A percentile compares a stretch with the other conserved stretches of the same genome.
These are phyloP conservation scores for Mycalesis mineus DNA, from an alignment of 2,888 invertebrate genomes.

Conservation along the genomic window DNA sequence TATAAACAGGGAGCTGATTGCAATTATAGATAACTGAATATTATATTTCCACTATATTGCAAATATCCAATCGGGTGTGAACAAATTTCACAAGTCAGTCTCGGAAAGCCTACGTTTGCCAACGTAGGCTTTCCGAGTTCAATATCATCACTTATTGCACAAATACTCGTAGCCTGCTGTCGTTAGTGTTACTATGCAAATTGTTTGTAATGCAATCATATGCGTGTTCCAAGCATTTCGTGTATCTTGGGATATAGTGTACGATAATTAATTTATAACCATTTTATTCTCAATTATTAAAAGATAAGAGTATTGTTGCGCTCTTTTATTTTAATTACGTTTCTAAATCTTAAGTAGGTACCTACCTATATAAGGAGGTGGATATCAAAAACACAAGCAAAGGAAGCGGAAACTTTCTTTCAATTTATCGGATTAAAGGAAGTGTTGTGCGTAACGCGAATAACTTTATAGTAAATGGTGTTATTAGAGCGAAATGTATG, in stretches of 20 bases:
- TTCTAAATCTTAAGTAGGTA: no score
- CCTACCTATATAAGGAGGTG: no score
- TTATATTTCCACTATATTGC: background rate
- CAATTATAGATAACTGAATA: no score
- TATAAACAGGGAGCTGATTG: no score
- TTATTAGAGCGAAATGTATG: background rate
- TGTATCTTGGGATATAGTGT: no score
- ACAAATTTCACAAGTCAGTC: background rate
- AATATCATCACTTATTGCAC: background rate
- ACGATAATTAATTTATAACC: no score
- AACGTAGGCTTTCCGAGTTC: background rate
- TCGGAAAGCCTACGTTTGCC: background rate
- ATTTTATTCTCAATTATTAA: no score
- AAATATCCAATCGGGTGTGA: background rate
- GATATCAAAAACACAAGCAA: constrained; percentile 7
- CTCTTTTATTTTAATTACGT: no score
- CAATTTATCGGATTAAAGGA: constrained; percentile 24
- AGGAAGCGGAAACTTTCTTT: constrained; percentile 31
- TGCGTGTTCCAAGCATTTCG: background rate
- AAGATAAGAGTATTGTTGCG: no score
- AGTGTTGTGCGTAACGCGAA: background rate
- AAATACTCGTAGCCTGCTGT: background rate
- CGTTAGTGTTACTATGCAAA: background rate
- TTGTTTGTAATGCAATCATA: background rate
- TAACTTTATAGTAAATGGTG: background rate